Conservation (phyloP, 2,113 vertebrate species). For the Oxyura jamaicensis region DNA sequence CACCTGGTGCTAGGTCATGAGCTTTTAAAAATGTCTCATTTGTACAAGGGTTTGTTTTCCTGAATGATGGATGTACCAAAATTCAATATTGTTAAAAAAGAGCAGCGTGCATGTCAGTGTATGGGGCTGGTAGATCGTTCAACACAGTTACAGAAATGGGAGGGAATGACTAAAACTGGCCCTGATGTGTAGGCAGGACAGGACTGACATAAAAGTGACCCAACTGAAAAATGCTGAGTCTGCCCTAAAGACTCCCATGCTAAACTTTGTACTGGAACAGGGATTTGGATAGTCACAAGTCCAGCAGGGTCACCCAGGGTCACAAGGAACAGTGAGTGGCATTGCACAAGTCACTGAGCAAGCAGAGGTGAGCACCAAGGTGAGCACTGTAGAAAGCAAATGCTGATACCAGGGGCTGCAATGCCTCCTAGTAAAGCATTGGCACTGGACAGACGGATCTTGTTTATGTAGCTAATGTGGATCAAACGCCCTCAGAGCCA, state of each 20-base stretch:
- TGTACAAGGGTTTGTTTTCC: not conserved
- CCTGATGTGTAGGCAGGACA: not conserved
- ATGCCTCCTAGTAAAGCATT: not conserved
- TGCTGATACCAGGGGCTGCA: not conserved
- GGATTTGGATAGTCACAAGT: not conserved
- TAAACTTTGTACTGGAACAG: not conserved
- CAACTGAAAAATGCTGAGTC: not conserved
- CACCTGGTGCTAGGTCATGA: not conserved
- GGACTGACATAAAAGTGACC: not conserved
- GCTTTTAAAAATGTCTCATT: not conserved
- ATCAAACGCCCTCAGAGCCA: not conserved
- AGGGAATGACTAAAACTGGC: not conserved
- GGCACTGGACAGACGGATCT: not conserved
- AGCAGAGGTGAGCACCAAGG: fast-evolving
- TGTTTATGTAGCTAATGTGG: not conserved
- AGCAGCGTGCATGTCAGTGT: not conserved
- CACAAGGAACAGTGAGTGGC: not conserved
- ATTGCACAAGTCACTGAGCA: not conserved
- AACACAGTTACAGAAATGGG: not conserved
- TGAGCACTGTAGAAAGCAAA: not conserved
- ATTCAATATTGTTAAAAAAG: not conserved
- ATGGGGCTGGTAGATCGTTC: not conserved
- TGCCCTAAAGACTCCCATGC: not conserved
- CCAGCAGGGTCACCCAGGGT: not conserved
- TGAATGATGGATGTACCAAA: not conserved